phyloP scores from a whole-genome alignment of 2,113 vertebrate genomes.

The Barnardius zonarius region DNA sequence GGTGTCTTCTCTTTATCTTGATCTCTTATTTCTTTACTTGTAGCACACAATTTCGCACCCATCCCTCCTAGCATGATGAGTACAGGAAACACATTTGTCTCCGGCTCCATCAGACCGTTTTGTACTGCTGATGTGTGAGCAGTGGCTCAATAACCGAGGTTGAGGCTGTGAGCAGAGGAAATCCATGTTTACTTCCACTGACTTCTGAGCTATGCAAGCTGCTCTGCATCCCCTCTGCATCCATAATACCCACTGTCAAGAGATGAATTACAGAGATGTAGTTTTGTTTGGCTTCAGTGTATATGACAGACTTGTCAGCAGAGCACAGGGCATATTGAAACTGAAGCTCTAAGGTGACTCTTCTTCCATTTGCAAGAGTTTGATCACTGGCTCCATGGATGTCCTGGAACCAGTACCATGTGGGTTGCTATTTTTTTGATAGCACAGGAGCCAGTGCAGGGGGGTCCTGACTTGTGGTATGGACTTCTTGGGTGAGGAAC shows the following conservation, averaged over 20 bases:
- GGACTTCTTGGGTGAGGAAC: background rate
- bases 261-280: accelerated
- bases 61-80: background rate
- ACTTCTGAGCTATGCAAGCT: background rate
- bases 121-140: background rate
- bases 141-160: background rate
- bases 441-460: background rate
- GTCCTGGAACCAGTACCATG: accelerated
- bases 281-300: background rate
- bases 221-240: background rate
- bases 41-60: background rate
- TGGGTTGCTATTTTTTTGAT: background rate
- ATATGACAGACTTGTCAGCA: background rate
- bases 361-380: background rate
- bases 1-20: background rate
- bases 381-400: accelerated
- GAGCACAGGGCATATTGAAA: background rate
- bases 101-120: accelerated
- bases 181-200: background rate
- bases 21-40: background rate
- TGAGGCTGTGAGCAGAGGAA: background rate
- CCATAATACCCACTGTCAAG: background rate
- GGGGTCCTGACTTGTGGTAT: background rate
- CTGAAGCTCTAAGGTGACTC: background rate
- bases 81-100: background rate